Evolutionary conservation across 2,888 invertebrate species (phyloP).

Genomic region (Synanthedon myopaeformis): DNA sequence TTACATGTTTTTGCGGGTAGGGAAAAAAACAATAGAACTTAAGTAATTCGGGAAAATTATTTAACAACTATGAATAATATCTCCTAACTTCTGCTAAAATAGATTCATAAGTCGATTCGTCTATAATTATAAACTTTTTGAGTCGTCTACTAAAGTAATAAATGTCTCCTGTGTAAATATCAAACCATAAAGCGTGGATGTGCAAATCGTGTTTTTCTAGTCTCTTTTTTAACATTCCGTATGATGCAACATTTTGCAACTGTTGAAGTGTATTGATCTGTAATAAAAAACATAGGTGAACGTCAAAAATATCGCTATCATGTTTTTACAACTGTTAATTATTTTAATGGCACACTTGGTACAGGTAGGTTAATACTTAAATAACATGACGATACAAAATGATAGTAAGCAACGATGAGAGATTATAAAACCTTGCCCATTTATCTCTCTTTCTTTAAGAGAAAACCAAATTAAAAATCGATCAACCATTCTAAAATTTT

Average conservation of each 20-base stretch:
- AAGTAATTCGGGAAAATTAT: not conserved
- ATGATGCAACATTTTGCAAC: slow-evolving; percentile 91
- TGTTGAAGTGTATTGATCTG: slow-evolving; percentile 92
- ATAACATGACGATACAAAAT: too few relatives aligned
- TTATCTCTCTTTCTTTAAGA: too few relatives aligned
- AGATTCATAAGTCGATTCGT: slow-evolving; percentile 82
- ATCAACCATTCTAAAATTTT: too few relatives aligned
- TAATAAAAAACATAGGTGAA: slow-evolving; percentile 16
- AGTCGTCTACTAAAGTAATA: slow-evolving; percentile 92
- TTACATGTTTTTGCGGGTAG: not conserved
- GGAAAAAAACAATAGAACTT: not conserved
- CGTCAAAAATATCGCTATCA: not conserved
- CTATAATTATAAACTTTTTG: slow-evolving; percentile 87
- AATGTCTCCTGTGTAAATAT: slow-evolving; percentile 96
- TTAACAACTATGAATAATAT: slow-evolving; percentile 76
- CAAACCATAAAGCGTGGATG: slow-evolving; percentile 97
- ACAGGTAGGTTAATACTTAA: not conserved
- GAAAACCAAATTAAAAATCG: too few relatives aligned
- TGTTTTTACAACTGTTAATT: too few relatives aligned
- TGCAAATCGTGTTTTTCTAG: slow-evolving; percentile 85
- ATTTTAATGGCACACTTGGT: not conserved
- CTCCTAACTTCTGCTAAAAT: slow-evolving; percentile 81
- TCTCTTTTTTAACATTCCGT: slow-evolving; percentile 87
- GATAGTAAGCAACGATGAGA: too few relatives aligned
- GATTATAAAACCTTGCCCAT: too few relatives aligned